Evolutionary conservation across 1,140 invertebrate species (phyloP).

Genomic region (Drosophila sp.): DNA sequence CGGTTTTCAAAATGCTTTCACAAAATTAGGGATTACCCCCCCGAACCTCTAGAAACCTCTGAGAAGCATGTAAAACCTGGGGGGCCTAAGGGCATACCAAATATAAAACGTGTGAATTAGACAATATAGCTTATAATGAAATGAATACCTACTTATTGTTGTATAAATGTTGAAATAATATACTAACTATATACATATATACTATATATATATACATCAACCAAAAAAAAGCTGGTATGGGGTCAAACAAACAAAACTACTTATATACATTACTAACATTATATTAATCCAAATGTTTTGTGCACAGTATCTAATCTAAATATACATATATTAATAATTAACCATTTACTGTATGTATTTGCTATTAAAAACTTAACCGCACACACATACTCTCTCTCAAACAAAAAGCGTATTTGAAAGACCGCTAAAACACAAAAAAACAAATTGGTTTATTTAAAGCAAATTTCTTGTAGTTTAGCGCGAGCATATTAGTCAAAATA

Average conservation of each 20-base stretch:
- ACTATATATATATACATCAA: slow-evolving; percentile 26
- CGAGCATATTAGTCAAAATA: slow-evolving; percentile 76
- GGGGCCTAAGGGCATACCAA: slow-evolving; percentile 52
- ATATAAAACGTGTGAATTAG: slow-evolving; percentile 81
- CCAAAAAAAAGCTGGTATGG: slow-evolving; percentile 81
- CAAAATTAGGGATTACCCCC: slow-evolving; percentile 44
- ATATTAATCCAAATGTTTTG: slow-evolving; percentile 64
- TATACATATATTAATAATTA: slow-evolving; percentile 16
- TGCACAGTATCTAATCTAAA: slow-evolving; percentile 54
- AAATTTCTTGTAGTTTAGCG: slow-evolving; percentile 61
- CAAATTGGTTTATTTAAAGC: slow-evolving; percentile 14
- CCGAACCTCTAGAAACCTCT: neutral
- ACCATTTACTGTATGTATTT: slow-evolving; percentile 50
- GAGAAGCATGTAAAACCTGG: slow-evolving; percentile 7
- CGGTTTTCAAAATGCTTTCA: slow-evolving; percentile 61
- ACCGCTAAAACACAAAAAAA: slow-evolving; percentile 29
- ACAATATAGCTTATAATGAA: slow-evolving; percentile 74
- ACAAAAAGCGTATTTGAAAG: slow-evolving; percentile 43
- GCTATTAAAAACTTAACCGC: slow-evolving; percentile 49
- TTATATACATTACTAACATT: slow-evolving; percentile 41
- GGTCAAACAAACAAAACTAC: slow-evolving; percentile 74
- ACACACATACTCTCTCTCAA: slow-evolving; percentile 73
- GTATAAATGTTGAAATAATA: slow-evolving; percentile 42
- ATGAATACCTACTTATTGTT: slow-evolving; percentile 47
- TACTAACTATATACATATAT: slow-evolving; percentile 13